Evolutionary conservation across 1,140 invertebrate genomes (phyloP), one percentile per base, ranked within the genome.

Genomic region (Subanguina moxae): DNA sequence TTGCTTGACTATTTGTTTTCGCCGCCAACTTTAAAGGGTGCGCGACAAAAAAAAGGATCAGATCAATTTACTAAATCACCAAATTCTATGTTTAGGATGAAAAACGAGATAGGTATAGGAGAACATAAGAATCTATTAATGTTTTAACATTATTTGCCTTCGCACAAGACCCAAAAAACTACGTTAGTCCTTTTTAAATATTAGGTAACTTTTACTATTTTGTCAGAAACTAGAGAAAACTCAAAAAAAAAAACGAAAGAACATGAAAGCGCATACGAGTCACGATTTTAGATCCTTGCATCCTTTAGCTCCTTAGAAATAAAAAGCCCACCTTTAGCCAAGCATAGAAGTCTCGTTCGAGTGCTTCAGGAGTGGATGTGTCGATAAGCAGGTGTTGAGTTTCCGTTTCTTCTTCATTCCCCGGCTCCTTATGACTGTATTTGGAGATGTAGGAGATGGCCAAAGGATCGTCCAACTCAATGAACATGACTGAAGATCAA

Each of bases 341-440:
- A 0, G 80, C 80, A 56, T 82, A 71, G 58, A 80, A 80, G 64
- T 82, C 78, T 45, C 78, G 62, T 63, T 80, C 78, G 32, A 80
- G 62, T 17, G 67, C 69, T 58, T 80, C 78, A 32, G 80, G 78
- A 28, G 78, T 81, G 0, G 75, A 81, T 11, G 70, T 78, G 64
- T 80, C 80, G 30, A 80, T 80, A 58, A 80, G 17, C 9, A 61
- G 64, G 21, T 19, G 1, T 0, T 25, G 13, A 8, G n/a, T 61
- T 19, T 61, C 58, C 28, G 5, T 21, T 3, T 52, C 48, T 5
- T 52, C 48, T 8, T 52, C 48, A 45, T 52, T 52, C 23, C 3
- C 11, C 32, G 32, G 48, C 48, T 52, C 48, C 15, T 3, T 15
- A 19, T 52, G n/a, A 15, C n/a, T 52, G 15, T 5, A 38, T 38